These are phyloP conservation scores for Diplosoma virens DNA, from an alignment of 23 tunicate genomes.

Conservation along the genomic window DNA sequence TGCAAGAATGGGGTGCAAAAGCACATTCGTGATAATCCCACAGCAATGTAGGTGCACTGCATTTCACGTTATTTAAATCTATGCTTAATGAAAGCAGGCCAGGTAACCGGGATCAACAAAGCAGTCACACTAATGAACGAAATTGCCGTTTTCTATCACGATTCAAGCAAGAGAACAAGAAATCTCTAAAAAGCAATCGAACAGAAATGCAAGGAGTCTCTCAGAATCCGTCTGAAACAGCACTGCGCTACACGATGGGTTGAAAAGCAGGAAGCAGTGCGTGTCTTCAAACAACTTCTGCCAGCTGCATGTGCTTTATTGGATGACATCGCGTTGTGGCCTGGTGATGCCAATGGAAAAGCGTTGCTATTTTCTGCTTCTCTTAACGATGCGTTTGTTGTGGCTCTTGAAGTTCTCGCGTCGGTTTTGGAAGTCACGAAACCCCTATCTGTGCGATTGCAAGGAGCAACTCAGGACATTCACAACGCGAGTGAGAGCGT, in stretches of 20 bases:
- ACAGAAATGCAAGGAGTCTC: constrained; percentile 8
- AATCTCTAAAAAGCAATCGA: constrained; percentile 2
- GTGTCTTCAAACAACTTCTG: constrained; percentile 14
- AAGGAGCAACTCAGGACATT: too few relatives aligned
- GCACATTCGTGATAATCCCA: constrained; percentile 2
- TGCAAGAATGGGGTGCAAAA: constrained; percentile 3
- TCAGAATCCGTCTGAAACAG: constrained; percentile 20
- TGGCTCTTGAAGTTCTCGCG: too few relatives aligned
- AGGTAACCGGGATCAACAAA: constrained; percentile 16
- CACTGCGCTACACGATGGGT: constrained; percentile 12
- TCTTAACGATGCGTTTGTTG: too few relatives aligned
- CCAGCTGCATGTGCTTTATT: constrained; percentile 11
- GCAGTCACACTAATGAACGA: constrained; percentile 20
- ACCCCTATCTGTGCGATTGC: too few relatives aligned
- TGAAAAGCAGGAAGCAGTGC: constrained; percentile 21
- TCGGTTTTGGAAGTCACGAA: too few relatives aligned
- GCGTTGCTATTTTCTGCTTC: too few relatives aligned
- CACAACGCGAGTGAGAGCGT: too few relatives aligned
- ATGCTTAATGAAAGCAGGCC: constrained; percentile 20
- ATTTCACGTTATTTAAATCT: constrained; percentile 2
- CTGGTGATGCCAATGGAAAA: constrained; percentile 20
- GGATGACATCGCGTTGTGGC: constrained; percentile 17
- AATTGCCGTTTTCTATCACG: constrained; percentile 13
- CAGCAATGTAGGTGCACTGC: constrained; percentile 13
- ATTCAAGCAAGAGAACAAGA: constrained; percentile 5